Evolutionary conservation across 2,888 invertebrate species (phyloP).

Genomic region (Platycheirus albimanus): DNA sequence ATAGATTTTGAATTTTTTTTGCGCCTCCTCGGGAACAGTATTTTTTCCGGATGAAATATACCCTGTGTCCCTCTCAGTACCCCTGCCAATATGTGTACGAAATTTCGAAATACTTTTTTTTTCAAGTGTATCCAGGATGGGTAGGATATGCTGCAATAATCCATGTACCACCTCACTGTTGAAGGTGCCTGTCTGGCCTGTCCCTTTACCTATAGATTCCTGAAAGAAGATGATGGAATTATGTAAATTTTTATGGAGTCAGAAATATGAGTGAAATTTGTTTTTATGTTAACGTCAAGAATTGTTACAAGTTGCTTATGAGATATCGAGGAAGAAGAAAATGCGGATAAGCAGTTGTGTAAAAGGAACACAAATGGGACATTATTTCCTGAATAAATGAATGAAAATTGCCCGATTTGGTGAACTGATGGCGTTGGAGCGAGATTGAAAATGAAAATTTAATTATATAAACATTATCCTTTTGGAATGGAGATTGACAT

Average conservation of each 20-base stretch:
- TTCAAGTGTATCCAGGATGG: slow-evolving; percentile 11
- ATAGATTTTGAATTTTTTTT: too few relatives aligned
- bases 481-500: background rate
- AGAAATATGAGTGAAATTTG: slow-evolving; percentile 65
- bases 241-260: slow-evolving; percentile 69
- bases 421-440: background rate
- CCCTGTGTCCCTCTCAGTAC: too few relatives aligned
- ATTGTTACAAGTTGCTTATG: slow-evolving; percentile 46
- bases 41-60: too few relatives aligned
- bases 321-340: background rate
- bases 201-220: background rate
- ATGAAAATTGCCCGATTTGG: slow-evolving; percentile 44
- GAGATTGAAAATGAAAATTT: slow-evolving; percentile 69
- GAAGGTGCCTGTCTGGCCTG: background rate
- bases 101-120: background rate
- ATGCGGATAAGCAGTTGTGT: background rate
- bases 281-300: slow-evolving; percentile 61
- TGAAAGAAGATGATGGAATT: slow-evolving; percentile 37
- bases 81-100: too few relatives aligned
- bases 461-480: slow-evolving; percentile 44
- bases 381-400: slow-evolving; percentile 61
- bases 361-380: slow-evolving; percentile 20
- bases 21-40: too few relatives aligned
- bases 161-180: background rate
- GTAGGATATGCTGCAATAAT: background rate